phyloP scores from a whole-genome alignment of 2,797 vertebrate genomes.

The Toxotes lorentzi region DNA sequence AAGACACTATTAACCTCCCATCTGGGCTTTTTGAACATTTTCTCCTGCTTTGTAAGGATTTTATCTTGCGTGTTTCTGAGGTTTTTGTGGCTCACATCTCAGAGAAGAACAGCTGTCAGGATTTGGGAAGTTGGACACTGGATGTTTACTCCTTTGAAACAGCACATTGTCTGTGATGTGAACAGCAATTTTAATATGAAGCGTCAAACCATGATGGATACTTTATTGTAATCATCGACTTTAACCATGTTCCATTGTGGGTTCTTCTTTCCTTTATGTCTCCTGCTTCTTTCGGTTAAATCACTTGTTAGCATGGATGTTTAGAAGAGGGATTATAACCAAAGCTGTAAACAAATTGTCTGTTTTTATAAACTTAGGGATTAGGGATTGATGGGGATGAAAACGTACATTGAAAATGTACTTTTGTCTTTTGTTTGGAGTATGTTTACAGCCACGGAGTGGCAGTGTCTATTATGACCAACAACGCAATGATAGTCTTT shows the following conservation, averaged over 20 bases:
- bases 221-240: conserved; percentile 3
- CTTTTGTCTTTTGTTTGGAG: too few relatives aligned
- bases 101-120: conserved; percentile 23
- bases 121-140: conserved; percentile 24
- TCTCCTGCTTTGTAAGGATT: conserved; percentile 4
- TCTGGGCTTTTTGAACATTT: conserved; percentile 6
- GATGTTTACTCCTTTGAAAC: conserved; percentile 23
- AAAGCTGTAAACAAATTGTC: too few relatives aligned
- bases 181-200: not conserved
- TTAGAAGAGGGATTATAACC: too few relatives aligned
- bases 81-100: conserved; percentile 12
- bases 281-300: too few relatives aligned
- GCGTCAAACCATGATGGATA: not conserved
- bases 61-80: not conserved
- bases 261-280: not conserved
- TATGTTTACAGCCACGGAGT: too few relatives aligned
- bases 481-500: too few relatives aligned
- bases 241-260: not conserved
- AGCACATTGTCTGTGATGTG: conserved; percentile 7
- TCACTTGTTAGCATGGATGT: too few relatives aligned
- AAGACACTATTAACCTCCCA: conserved; percentile 15
- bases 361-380: too few relatives aligned
- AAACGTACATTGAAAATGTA: too few relatives aligned
- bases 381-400: too few relatives aligned
- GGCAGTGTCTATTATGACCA: too few relatives aligned